A percentile compares a stretch with the other conserved stretches of the same genome.
phyloP scores from a whole-genome alignment of 2,797 vertebrate species.

The Neosalanx taihuensis region DNA sequence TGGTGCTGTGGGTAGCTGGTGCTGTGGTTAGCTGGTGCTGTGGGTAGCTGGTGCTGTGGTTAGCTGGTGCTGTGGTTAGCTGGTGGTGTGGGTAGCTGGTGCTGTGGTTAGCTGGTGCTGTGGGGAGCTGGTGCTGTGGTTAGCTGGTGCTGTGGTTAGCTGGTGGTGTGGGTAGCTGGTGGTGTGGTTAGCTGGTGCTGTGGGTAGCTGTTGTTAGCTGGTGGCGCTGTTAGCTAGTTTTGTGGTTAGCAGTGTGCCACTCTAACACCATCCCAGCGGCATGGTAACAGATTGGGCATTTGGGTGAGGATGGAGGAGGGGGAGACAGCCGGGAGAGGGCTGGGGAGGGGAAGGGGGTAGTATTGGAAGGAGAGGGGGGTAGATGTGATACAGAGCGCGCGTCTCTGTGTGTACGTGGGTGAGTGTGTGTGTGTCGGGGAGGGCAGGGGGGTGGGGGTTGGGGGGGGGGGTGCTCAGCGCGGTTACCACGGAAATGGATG shows the following conservation, averaged over 20 bases:
- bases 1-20: too few species aligned
- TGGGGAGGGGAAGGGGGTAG: slow-evolving; percentile 10
- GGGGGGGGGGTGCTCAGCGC: slow-evolving; percentile 54
- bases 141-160: too few species aligned
- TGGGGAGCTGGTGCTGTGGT: too few species aligned
- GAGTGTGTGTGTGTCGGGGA: slow-evolving; percentile 17
- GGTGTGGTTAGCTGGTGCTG: too few species aligned
- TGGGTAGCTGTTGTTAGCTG: too few species aligned
- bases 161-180: too few species aligned
- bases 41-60: too few species aligned
- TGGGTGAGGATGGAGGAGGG: slow-evolving; percentile 14
- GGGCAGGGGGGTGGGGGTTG: slow-evolving; percentile 37
- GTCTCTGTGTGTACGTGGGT: slow-evolving; percentile 24
- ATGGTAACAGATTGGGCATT: slow-evolving; percentile 53
- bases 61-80: too few species aligned
- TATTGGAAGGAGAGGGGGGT: slow-evolving; percentile 9
- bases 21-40: too few species aligned
- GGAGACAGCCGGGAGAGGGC: background rate
- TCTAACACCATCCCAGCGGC: slow-evolving; percentile 37
- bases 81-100: too few species aligned
- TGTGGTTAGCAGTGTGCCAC: slow-evolving; percentile 41
- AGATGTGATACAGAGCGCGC: slow-evolving; percentile 7
- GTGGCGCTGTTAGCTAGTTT: background rate
- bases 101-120: too few species aligned
- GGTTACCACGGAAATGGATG: slow-evolving; percentile 84